Conservation (phyloP, 2,888 invertebrate genomes). For the Drosophila rellima region DNA sequence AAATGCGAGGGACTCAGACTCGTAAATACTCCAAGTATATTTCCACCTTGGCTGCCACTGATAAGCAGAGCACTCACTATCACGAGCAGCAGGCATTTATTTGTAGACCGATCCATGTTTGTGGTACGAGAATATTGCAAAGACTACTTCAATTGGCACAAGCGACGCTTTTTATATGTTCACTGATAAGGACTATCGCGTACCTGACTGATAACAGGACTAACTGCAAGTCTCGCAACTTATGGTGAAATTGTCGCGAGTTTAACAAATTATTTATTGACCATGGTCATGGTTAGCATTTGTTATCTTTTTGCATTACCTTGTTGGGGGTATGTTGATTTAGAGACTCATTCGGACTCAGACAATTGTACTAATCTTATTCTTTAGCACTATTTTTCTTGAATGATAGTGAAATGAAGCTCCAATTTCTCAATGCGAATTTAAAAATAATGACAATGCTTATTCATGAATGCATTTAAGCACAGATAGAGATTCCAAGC, state of each 20-base stretch:
- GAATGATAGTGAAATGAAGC: too few relatives aligned
- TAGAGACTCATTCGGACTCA: not conserved
- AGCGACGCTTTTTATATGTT: constrained; percentile 12
- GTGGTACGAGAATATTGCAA: not conserved
- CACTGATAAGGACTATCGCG: constrained; percentile 16
- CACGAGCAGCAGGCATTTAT: constrained; percentile 9
- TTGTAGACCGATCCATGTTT: constrained; percentile 22
- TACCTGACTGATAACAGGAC: constrained; percentile 15
- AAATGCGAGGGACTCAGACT: constrained; percentile 82
- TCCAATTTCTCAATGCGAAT: too few relatives aligned
- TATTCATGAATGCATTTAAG: too few relatives aligned
- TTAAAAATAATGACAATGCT: too few relatives aligned
- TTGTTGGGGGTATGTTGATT: not conserved
- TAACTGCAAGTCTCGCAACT: not conserved
- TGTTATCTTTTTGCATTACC: not conserved
- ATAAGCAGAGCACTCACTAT: constrained; percentile 19
- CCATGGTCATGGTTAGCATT: constrained; percentile 15
- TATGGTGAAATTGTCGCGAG: constrained; percentile 25
- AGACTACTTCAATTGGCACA: not conserved
- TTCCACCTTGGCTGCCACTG: constrained; percentile 54
- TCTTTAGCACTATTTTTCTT: too few relatives aligned
- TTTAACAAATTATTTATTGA: constrained; percentile 4
- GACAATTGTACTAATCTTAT: too few relatives aligned
- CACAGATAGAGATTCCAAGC: not conserved
- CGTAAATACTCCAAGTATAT: constrained; percentile 82